Percentiles rank a stretch among this genome's conserved stretches.
Conservation (phyloP, 23 tunicate genomes). For the Diplosoma virens region DNA sequence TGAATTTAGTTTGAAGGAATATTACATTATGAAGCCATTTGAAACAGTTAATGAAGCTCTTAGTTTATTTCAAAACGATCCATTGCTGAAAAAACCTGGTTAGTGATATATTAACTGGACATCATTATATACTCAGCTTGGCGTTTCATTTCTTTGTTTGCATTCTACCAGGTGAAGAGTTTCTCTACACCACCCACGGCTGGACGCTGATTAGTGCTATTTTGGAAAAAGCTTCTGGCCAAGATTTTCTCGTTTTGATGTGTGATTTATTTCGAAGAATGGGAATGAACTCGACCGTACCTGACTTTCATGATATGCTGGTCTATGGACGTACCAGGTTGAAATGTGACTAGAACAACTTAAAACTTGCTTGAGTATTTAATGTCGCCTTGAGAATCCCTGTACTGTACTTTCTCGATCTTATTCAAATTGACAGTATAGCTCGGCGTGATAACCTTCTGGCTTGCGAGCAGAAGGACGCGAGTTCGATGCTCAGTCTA, state of each 20-base stretch:
- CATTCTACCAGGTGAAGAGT: slow-evolving; percentile 24
- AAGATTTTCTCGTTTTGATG: slow-evolving; percentile 67
- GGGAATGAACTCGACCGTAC: slow-evolving; percentile 52
- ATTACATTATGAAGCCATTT: slow-evolving; percentile 42
- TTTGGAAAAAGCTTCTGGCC: slow-evolving; percentile 65
- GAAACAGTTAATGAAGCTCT: slow-evolving; percentile 51
- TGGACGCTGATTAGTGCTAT: slow-evolving; percentile 80
- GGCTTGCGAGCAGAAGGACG: too few species aligned
- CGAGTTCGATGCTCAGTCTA: too few species aligned
- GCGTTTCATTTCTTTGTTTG: too few species aligned
- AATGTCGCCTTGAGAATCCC: too few species aligned
- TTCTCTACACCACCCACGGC: slow-evolving; percentile 71
- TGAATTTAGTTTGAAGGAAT: slow-evolving; percentile 19
- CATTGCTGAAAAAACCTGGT: slow-evolving; percentile 60
- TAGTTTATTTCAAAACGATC: slow-evolving; percentile 70
- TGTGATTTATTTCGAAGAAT: slow-evolving; percentile 29
- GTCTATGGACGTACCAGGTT: slow-evolving; percentile 65
- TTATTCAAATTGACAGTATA: too few species aligned
- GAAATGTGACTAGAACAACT: too few species aligned
- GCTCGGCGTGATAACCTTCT: too few species aligned
- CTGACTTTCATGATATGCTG: slow-evolving; percentile 46
- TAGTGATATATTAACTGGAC: too few species aligned
- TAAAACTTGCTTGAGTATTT: too few species aligned
- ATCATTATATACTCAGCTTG: background rate
- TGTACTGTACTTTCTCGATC: too few species aligned